These are phyloP conservation scores for Crepidodera aurea DNA, from an alignment of 2,888 invertebrate species.

Conservation along the genomic window DNA sequence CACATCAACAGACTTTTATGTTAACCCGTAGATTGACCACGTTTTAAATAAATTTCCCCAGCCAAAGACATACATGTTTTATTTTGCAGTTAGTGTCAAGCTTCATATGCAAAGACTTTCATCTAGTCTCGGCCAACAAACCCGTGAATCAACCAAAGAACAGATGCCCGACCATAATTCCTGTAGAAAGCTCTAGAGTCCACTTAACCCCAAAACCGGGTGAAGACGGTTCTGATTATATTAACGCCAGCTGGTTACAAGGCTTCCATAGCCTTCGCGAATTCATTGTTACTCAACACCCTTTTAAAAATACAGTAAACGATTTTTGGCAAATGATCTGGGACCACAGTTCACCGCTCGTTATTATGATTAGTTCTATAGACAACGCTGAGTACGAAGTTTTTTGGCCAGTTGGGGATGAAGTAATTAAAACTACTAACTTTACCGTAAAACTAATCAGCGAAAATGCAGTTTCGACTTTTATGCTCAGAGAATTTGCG, in stretches of 20 bases:
- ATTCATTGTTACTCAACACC: slow-evolving; percentile 95
- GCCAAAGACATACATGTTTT: too few relatives aligned
- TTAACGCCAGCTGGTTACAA: slow-evolving; percentile 91
- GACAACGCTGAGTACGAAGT: slow-evolving; percentile 79
- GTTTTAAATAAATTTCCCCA: too few relatives aligned
- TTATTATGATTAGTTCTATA: slow-evolving; percentile 80
- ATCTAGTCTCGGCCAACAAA: slow-evolving; percentile 86
- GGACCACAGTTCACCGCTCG: slow-evolving; percentile 93
- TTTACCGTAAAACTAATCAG: slow-evolving; percentile 79
- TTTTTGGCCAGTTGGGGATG: slow-evolving; percentile 90
- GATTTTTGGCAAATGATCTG: slow-evolving; percentile 97
- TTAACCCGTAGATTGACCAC: too few relatives aligned
- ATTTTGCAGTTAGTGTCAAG: slow-evolving; percentile 76
- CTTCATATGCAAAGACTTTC: slow-evolving; percentile 86
- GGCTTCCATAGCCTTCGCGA: slow-evolving; percentile 88
- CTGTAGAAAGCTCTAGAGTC: slow-evolving; percentile 87
- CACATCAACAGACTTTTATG: too few relatives aligned
- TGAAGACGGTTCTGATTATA: slow-evolving; percentile 88
- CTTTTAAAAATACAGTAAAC: slow-evolving; percentile 76
- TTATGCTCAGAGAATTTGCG: slow-evolving; percentile 74
- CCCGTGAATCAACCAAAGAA: slow-evolving; percentile 88
- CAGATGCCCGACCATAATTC: slow-evolving; percentile 78
- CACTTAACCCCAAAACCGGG: slow-evolving; percentile 92
- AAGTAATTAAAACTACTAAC: slow-evolving; percentile 76
- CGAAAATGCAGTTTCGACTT: slow-evolving; percentile 65